Percentiles rank a stretch among this genome's conserved stretches.
Evolutionary conservation across 2,888 invertebrate species (phyloP).

Genomic region (Epirrhoe alternata): DNA sequence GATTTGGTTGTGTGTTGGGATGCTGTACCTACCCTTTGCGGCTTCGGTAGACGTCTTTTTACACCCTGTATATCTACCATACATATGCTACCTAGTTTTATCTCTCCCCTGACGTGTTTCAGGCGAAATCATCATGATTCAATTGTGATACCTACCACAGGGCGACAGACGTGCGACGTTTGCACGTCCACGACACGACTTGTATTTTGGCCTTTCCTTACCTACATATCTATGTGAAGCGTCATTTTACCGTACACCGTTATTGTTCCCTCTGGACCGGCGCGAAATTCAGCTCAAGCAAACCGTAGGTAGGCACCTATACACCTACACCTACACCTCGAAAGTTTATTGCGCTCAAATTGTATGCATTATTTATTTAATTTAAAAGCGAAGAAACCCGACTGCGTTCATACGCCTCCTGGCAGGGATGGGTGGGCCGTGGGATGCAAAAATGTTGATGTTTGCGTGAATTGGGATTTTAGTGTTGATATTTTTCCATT

Average conservation of each 20-base stretch:
- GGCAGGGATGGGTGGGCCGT: constrained; percentile 58
- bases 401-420: constrained; percentile 70
- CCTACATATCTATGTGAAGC: constrained; percentile 33
- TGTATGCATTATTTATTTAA: constrained; percentile 84
- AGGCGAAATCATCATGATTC: too few relatives aligned
- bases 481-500: not conserved
- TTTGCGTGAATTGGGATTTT: not conserved
- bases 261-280: constrained; percentile 76
- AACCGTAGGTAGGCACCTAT: constrained; percentile 57
- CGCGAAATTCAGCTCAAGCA: constrained; percentile 70
- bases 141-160: too few relatives aligned
- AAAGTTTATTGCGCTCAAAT: constrained; percentile 83
- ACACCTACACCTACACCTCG: constrained; percentile 73
- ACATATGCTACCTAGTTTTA: too few relatives aligned
- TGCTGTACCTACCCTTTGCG: too few relatives aligned
- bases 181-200: too few relatives aligned
- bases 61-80: too few relatives aligned
- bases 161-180: too few relatives aligned
- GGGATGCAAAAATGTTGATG: constrained; percentile 40
- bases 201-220: not conserved
- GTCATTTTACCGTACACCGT: constrained; percentile 65
- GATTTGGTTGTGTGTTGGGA: too few relatives aligned
- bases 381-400: constrained; percentile 83
- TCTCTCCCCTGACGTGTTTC: too few relatives aligned
- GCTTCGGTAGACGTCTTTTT: too few relatives aligned